Base-by-base conservation (phyloP, 92 coral and sea anemone genomes). In the Paragorgia papillata region DNA sequence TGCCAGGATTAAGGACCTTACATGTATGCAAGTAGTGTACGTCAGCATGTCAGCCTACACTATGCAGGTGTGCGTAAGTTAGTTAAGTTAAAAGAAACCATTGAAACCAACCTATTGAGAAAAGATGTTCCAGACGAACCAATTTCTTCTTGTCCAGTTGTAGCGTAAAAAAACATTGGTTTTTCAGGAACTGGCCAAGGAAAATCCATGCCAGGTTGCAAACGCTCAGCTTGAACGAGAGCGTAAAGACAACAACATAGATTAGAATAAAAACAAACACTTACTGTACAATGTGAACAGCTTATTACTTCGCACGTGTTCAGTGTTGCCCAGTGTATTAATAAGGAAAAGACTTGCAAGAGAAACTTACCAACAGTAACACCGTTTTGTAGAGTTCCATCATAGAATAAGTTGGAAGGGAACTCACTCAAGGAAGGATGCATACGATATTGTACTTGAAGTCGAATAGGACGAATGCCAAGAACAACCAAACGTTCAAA, bases 391-490 rank as follows among this genome's bases (percentile, higher is more conserved):
- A 95, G 89, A 26, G 99, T 95, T 26, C 99, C 99, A 64, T 95
- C 99, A 57, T 95, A 95, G 68, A 95, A 95, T 60, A 95, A 89
- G 74, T 95, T 95, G 79, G 99, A 95, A 3, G 99, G 99, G 75
- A 95, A 95, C 80, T 95, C 99, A n/a, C 99, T 95, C 57, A 95
- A 90, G 1, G 97, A 79, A 4, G 99, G 99, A 71, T 95, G 99
- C 99, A 95, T 95, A 73, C 99, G 97, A 80, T 95, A 95, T 82
- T 95, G 99, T 34, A 95, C 99, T 77, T 95, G 97, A 3, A 95
- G 90, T 22, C 99, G 97, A 32, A 95, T 95, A 7, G 99, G 99
- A n/a, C 99, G 91, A 74, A 95, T 95, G 14, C 99, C 99, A 24
- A 95, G 85, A 21, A 95, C 99, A 39, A 95, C 99, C 58, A 95